phyloP scores from a whole-genome alignment of 2,888 invertebrate genomes.

The Heliconius erato region DNA sequence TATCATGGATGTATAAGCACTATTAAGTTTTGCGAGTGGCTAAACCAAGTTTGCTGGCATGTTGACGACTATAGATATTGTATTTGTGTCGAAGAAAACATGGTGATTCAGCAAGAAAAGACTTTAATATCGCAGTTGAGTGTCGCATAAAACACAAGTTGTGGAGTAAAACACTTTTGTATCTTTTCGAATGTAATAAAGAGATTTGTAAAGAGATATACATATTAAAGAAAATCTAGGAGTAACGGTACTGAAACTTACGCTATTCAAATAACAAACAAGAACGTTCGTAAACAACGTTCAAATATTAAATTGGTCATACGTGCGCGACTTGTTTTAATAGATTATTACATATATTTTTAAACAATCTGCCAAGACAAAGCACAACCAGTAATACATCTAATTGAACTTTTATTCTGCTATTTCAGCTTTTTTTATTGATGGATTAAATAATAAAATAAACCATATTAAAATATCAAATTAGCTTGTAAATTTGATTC shows the following conservation, averaged over 20 bases:
- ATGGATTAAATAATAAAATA: no score
- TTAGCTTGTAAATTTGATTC: no score
- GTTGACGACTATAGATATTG: neutral
- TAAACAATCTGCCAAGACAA: no score
- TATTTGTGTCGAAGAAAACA: slow-evolving; percentile 12
- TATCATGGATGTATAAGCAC: slow-evolving; percentile 36
- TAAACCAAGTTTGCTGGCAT: slow-evolving; percentile 22
- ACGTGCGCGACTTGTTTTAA: neutral
- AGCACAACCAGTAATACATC: no score
- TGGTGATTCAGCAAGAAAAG: slow-evolving; percentile 4
- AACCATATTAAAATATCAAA: no score
- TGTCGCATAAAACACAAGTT: slow-evolving; percentile 17
- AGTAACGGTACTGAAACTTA: neutral
- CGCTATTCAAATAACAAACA: neutral
- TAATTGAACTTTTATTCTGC: no score
- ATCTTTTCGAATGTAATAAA: neutral
- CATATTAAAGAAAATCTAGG: neutral
- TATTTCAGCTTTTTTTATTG: no score
- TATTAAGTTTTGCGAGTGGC: slow-evolving; percentile 19
- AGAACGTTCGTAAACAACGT: neutral
- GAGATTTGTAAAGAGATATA: neutral
- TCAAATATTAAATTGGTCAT: neutral
- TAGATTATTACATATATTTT: neutral
- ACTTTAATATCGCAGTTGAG: neutral
- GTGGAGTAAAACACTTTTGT: neutral